Evolutionary conservation across 2,888 invertebrate species (phyloP).

Genomic region (Drosophila neoperkinsi): DNA sequence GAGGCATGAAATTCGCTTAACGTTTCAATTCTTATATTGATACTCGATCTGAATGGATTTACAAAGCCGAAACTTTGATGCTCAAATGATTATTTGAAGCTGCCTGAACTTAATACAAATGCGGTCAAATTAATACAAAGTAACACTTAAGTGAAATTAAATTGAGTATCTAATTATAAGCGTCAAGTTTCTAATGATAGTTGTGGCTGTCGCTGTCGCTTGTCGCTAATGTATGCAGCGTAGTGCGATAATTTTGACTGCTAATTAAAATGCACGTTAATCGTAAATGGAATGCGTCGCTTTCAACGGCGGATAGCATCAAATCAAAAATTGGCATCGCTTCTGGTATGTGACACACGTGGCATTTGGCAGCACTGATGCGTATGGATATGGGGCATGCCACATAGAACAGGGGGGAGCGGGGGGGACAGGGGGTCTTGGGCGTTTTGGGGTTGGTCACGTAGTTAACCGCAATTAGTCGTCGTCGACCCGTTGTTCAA

Average conservation of each 20-base stretch:
- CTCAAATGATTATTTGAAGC: background rate
- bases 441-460: slow-evolving; percentile 56
- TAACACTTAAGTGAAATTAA: background rate
- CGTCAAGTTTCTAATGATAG: slow-evolving; percentile 23
- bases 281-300: slow-evolving; percentile 59
- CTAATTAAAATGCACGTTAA: slow-evolving; percentile 75
- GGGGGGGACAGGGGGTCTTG: background rate
- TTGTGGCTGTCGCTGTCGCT: background rate
- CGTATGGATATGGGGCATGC: slow-evolving; percentile 1
- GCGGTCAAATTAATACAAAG: background rate
- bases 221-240: slow-evolving; percentile 39
- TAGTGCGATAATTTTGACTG: slow-evolving; percentile 45
- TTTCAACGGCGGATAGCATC: slow-evolving; percentile 30
- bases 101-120: background rate
- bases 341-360: slow-evolving; percentile 35
- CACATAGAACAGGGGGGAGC: background rate
- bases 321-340: slow-evolving; percentile 48
- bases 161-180: slow-evolving; percentile 23
- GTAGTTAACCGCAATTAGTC: slow-evolving; percentile 77
- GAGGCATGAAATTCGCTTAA: background rate
- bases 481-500: slow-evolving; percentile 69
- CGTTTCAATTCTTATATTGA: background rate
- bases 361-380: slow-evolving; percentile 15
- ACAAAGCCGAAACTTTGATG: background rate
- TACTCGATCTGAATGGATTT: background rate